phyloP scores from a whole-genome alignment of 2,113 vertebrate species.

The Apistogramma diplotaenia region DNA sequence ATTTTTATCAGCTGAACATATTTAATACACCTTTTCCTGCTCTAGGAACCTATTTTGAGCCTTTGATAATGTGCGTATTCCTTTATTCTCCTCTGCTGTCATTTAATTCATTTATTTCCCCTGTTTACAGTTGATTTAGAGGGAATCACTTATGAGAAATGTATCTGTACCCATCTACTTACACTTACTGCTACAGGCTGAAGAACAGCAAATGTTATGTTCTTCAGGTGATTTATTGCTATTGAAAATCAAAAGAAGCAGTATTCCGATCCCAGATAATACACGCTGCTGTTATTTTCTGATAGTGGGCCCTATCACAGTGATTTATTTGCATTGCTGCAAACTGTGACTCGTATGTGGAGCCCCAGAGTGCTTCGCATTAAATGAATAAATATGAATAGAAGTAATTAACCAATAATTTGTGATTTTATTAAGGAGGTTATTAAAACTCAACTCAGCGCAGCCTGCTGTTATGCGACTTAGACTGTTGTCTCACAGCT shows the following conservation, averaged over 20 bases:
- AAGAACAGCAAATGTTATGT: conserved; percentile 8
- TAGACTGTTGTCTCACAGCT: no score
- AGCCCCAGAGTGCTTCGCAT: not conserved
- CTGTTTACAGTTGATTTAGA: conserved; percentile 7
- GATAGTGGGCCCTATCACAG: not conserved
- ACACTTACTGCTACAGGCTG: not conserved
- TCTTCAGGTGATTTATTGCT: not conserved
- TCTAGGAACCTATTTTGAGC: conserved; percentile 40
- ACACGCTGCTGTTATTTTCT: not conserved
- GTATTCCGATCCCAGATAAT: not conserved
- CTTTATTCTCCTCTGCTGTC: conserved; percentile 30
- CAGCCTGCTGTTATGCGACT: no score
- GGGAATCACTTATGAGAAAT: conserved; percentile 14
- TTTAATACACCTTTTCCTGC: conserved; percentile 34
- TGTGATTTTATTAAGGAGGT: not conserved
- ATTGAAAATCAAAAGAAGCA: not conserved
- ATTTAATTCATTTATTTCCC: conserved; percentile 33
- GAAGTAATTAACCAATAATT: not conserved
- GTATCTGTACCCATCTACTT: conserved; percentile 2
- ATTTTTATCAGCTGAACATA: conserved; percentile 25
- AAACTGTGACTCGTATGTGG: not conserved
- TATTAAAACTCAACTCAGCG: not conserved
- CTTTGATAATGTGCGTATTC: conserved; percentile 39
- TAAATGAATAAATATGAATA: not conserved
- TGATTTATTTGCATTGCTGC: not conserved